A percentile compares a stretch with the other conserved stretches of the same genome.
Evolutionary conservation across 2,888 invertebrate species (phyloP).

Genomic region (Parascotia fuliginaria): DNA sequence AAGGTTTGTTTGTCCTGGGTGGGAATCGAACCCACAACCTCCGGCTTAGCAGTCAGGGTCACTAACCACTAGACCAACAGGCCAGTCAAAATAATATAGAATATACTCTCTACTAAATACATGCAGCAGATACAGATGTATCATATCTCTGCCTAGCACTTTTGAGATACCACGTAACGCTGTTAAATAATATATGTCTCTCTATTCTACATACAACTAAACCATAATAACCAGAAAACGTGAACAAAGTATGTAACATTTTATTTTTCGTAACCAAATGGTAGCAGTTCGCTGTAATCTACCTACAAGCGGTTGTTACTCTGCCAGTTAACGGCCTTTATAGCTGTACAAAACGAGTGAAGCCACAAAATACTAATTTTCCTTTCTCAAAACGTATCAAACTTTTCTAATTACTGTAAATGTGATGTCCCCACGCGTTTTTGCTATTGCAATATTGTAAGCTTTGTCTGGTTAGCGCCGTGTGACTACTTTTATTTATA

Average conservation of each 20-base stretch:
- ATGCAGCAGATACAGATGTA: no score
- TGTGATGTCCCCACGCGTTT: conserved; percentile 66
- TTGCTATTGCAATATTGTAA: conserved; percentile 65
- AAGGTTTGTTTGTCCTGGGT: no score
- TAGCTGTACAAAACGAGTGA: conserved; percentile 68
- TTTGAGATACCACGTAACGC: no score
- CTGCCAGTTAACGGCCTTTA: conserved; percentile 67
- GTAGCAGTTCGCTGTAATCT: conserved; percentile 22
- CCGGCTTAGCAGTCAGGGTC: no score
- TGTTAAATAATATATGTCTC: no score
- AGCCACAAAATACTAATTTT: conserved; percentile 80
- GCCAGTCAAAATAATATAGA: no score
- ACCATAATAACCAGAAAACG: no score
- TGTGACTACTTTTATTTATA: conserved; percentile 6
- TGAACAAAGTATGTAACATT: not conserved
- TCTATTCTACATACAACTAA: no score
- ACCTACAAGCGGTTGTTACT: conserved; percentile 51
- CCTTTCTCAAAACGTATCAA: conserved; percentile 75
- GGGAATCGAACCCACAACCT: no score
- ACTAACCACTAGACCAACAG: no score
- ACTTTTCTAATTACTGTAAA: conserved; percentile 81
- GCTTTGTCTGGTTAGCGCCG: conserved; percentile 41
- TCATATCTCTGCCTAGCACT: no score
- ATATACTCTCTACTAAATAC: no score
- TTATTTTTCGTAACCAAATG: conserved; percentile 15